Conservation (phyloP, 2,797 vertebrate genomes). For the Mormyrus hasselquistii region DNA sequence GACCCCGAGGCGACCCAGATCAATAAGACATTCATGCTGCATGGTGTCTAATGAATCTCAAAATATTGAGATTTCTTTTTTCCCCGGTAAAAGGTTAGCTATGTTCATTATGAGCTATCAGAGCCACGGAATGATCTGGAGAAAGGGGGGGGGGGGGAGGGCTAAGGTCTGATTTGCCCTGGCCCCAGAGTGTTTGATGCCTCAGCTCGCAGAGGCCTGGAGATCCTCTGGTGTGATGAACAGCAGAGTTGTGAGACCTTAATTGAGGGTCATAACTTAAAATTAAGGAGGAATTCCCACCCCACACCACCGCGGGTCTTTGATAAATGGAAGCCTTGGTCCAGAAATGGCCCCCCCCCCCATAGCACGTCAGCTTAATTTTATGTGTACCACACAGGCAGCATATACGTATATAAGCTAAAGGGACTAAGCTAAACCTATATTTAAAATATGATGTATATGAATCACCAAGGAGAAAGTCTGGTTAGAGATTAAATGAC, state of each 20-base stretch:
- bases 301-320: background rate
- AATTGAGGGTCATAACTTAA: constrained; percentile 21
- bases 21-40: background rate
- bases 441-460: background rate
- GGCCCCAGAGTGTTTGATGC: background rate
- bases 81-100: background rate
- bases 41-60: background rate
- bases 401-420: background rate
- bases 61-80: background rate
- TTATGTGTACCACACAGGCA: constrained; percentile 5
- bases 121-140: background rate
- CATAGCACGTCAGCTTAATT: background rate
- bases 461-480: background rate
- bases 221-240: constrained; percentile 4
- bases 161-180: background rate
- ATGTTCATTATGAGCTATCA: background rate
- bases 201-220: constrained; percentile 6
- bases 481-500: background rate
- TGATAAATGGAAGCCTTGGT: constrained; percentile 2
- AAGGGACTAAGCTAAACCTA: background rate
- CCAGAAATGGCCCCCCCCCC: background rate
- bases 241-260: constrained; percentile 3
- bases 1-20: background rate
- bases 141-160: background rate
- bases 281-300: constrained; percentile 4